Base-by-base conservation (phyloP, 2,797 vertebrate genomes). In the Typhlichthys subterraneus region DNA sequence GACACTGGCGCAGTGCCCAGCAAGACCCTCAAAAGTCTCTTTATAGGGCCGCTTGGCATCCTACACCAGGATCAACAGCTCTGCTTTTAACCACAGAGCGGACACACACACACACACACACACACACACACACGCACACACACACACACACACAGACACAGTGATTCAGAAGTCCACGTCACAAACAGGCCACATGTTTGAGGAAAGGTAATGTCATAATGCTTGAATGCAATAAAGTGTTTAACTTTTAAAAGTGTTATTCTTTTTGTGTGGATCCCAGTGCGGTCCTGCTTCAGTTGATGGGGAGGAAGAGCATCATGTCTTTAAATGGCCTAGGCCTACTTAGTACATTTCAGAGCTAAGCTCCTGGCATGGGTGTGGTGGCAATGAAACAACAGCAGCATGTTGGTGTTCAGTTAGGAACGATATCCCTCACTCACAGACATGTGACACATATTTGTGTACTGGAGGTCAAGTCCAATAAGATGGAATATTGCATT, bases 21-120 rank as follows among this genome's bases (percentile, higher is more conserved):
- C 29, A 9, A 70, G 75, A 70, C 72, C 86, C 85, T 89, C 81
- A 91, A 92, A 88, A 80, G 86, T 87, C 72, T 51, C 81, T 88
- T 90, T 86, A 89, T 89, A 77, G 84, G 70, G 67, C 65, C 23
- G 62, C 82, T 90, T 90, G 87, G 84, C 86, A 84, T 82, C 82
- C 54, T 59, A 71, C 61, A 81, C 83, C 61, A 83, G 77, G 69
- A 87, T 81, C 83, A 85, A 87, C 87, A 88, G 78, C 77, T 70
- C 76, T 72, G 82, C 79, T 84, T 88, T 86, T 85, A 70, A 76
- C 71, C 73, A 64, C 45, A 70, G 12, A 31, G 46, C 1, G 11
- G 58, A 46, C 17, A 47, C 10, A 59, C 46, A 67, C 70, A 50
- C 60, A 57, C 31, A 50, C 52, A 48, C 74, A 59, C 14, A 29